These are phyloP conservation scores for Tarsius wallacei DNA, from an alignment of 2,797 vertebrate genomes.

Conservation along the genomic window DNA sequence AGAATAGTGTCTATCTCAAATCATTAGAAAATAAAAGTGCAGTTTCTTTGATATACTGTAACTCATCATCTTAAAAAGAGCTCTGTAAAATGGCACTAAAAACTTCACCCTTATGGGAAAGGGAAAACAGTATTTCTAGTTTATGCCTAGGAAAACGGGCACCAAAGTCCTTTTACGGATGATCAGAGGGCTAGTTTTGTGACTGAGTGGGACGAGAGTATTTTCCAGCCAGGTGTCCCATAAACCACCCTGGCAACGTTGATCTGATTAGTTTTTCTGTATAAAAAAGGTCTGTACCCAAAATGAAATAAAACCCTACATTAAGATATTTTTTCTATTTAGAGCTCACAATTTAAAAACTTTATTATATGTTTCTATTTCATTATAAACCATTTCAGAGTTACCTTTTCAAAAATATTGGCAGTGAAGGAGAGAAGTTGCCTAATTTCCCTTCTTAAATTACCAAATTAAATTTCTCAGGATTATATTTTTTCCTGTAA, in stretches of 20 bases:
- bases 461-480: conserved; percentile 38
- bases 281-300: not conserved
- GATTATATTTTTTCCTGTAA: conserved; percentile 24
- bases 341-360: conserved; percentile 41
- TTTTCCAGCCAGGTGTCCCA: conserved; percentile 8
- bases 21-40: conserved; percentile 53
- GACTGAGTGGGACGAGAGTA: not conserved
- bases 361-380: conserved; percentile 32
- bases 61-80: conserved; percentile 34
- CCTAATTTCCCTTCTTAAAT: conserved; percentile 59
- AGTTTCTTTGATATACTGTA: conserved; percentile 57
- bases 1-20: conserved; percentile 4
- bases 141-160: not conserved
- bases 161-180: not conserved
- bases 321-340: conserved; percentile 40
- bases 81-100: conserved; percentile 11
- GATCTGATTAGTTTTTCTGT: conserved; percentile 36
- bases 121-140: not conserved
- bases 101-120: not conserved
- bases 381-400: conserved; percentile 38
- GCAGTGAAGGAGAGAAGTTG: not conserved
- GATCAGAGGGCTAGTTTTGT: not conserved
- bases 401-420: conserved; percentile 67
- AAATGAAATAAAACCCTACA: conserved; percentile 53
- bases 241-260: not conserved